These are phyloP conservation scores for Antheraea assamensis DNA, from an alignment of 2,888 invertebrate species.

Conservation along the genomic window DNA sequence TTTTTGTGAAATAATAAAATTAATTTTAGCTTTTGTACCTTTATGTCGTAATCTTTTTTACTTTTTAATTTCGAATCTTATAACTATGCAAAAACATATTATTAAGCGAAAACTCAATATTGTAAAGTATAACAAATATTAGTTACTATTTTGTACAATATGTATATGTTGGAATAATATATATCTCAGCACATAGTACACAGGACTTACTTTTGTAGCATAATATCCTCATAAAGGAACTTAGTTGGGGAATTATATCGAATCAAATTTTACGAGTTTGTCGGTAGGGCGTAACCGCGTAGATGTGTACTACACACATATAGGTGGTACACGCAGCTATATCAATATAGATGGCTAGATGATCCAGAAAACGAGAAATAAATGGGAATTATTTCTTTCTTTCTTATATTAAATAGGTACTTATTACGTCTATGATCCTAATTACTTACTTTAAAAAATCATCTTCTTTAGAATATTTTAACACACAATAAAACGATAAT, in stretches of 20 bases:
- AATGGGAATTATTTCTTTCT: neutral
- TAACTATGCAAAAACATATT: neutral
- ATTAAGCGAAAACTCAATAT: neutral
- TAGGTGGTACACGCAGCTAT: neutral
- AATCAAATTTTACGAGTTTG: conserved; percentile 22
- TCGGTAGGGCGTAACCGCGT: conserved; percentile 13
- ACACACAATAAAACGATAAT: too few relatives aligned
- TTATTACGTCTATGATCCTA: neutral
- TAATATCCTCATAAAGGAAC: conserved; percentile 8
- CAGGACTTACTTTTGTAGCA: conserved; percentile 1
- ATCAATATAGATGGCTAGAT: neutral
- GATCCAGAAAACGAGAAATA: neutral
- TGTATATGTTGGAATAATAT: neutral
- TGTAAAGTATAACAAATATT: too few relatives aligned
- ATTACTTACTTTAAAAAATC: neutral
- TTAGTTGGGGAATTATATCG: conserved; percentile 19
- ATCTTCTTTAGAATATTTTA: too few relatives aligned
- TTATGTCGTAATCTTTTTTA: neutral
- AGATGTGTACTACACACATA: neutral
- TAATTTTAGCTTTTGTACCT: neutral
- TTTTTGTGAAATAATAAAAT: neutral
- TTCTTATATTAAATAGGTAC: neutral
- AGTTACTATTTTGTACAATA: neutral
- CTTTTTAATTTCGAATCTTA: neutral
- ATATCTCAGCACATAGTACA: neutral